Base-by-base conservation (phyloP, 1,140 invertebrate genomes). In the Halesus radiatus region DNA sequence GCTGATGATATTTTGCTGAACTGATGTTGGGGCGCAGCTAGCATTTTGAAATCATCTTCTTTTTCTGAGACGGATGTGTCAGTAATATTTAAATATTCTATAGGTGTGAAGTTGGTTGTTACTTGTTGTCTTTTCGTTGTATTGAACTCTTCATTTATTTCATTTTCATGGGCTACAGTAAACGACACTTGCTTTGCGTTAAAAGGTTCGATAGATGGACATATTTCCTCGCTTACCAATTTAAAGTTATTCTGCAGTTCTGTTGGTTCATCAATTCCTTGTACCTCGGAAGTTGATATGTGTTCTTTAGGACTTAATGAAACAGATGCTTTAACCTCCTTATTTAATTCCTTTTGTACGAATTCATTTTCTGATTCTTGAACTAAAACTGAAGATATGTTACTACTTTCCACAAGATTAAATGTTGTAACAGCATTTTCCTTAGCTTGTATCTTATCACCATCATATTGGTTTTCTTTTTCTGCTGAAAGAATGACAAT, bases 321-420 rank as follows among this genome's bases (percentile, higher is more conserved):
- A 3, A 87, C 85, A 83, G 90, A 89, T 3, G 93, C 93, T 37
- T 89, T 83, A 16, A 85, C 87, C 81, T 86, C 81, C 22, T 86
- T 88, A 76, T 90, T 89, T 81, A 88, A 89, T 66, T 85, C 85
- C 56, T 85, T 84, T 15, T 84, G 80, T 7, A 80, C 80, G 70
- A 92, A 90, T 26, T 88, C 84, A n/a, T 88, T 87, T 88, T 93
- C 92, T 29, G 90, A 90, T 85, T 93, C 92, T 85, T 92, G 91
- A 23, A 91, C 83, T 2, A 90, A 79, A 2, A 90, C 88, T 79
- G 89, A 87, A n/a, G 87, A 88, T 45, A 90, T 84, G 60, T 88
- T 88, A n/a, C 90, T 88, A 26, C 91, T 88, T 87, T 93, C 91
- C 8, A 93, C 84, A 52, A 91, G 88, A 52, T 87, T 86, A 66